Percentiles rank a stretch among this genome's conserved stretches.
Evolutionary conservation across 2,888 invertebrate genomes (phyloP).

Genomic region (Ornithoptera priamus): DNA sequence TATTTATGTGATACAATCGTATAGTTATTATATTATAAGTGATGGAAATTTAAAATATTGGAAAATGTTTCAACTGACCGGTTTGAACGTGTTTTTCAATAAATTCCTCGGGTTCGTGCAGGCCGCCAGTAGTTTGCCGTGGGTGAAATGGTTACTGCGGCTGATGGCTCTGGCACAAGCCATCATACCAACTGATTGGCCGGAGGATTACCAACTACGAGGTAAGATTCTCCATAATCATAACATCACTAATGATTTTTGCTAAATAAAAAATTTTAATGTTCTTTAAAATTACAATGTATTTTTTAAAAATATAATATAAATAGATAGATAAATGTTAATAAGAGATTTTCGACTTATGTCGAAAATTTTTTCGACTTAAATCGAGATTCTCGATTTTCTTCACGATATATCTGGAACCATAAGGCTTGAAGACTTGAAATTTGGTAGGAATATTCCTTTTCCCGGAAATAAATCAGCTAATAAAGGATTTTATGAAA

Average conservation of each 20-base stretch:
- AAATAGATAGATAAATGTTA: too few species aligned
- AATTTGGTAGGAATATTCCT: too few species aligned
- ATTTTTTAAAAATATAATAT: too few species aligned
- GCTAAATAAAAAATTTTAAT: background rate
- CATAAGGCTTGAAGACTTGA: too few species aligned
- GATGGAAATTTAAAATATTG: background rate
- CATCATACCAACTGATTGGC: constrained; percentile 57
- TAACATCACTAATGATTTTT: too few species aligned
- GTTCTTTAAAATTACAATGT: too few species aligned
- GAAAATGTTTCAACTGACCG: constrained; percentile 12
- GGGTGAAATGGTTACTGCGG: constrained; percentile 50
- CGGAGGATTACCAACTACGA: constrained; percentile 46
- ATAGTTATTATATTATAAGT: background rate
- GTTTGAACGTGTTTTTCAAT: constrained; percentile 41
- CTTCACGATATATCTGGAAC: too few species aligned
- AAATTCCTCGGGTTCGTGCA: constrained; percentile 49
- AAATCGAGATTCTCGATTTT: too few species aligned
- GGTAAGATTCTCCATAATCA: constrained; percentile 41
- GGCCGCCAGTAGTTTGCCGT: constrained; percentile 39
- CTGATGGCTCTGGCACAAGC: constrained; percentile 52
- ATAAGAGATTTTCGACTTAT: too few species aligned
- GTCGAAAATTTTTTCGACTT: too few species aligned
- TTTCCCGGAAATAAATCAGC: too few species aligned
- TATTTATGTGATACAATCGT: constrained; percentile 5
- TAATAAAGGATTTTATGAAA: too few species aligned